These are phyloP conservation scores for Sebastes fasciatus DNA, from an alignment of 2,113 vertebrate species.

Conservation along the genomic window DNA sequence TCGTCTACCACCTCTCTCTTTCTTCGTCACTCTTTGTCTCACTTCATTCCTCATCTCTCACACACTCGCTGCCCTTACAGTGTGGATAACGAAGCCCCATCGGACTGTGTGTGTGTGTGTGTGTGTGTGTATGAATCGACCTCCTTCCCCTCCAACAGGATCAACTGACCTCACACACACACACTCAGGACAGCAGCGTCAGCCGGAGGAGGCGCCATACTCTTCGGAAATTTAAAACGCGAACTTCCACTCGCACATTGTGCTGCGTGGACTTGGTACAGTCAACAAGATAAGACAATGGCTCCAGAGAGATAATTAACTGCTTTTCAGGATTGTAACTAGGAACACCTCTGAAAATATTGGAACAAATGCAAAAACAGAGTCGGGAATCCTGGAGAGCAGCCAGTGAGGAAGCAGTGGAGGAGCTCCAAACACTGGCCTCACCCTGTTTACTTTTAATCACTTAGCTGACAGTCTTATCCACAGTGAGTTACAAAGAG, in stretches of 20 bases:
- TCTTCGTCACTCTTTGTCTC: constrained; percentile 15
- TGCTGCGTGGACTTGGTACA: neutral
- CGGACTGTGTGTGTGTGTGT: neutral
- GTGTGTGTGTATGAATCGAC: constrained; percentile 4
- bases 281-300: constrained; percentile 40
- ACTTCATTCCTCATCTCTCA: constrained; percentile 25
- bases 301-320: constrained; percentile 37
- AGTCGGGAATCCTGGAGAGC: constrained; percentile 39
- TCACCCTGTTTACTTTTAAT: constrained; percentile 42
- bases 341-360: constrained; percentile 47
- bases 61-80: constrained; percentile 1
- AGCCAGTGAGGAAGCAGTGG: constrained; percentile 49
- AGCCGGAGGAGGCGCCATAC: constrained; percentile 22
- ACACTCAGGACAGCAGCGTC: constrained; percentile 21
- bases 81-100: constrained; percentile 1
- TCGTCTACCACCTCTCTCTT: constrained; percentile 37
- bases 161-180: constrained; percentile 30
- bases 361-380: constrained; percentile 35
- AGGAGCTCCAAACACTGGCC: constrained; percentile 11
- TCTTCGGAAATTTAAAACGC: constrained; percentile 20
- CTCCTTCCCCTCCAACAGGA: neutral
- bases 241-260: constrained; percentile 19
- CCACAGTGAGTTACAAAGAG: constrained; percentile 25
- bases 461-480: constrained; percentile 22
- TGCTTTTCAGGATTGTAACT: constrained; percentile 31